Base-by-base conservation (phyloP, 2,888 invertebrate genomes). In the Gryllus longicercus region DNA sequence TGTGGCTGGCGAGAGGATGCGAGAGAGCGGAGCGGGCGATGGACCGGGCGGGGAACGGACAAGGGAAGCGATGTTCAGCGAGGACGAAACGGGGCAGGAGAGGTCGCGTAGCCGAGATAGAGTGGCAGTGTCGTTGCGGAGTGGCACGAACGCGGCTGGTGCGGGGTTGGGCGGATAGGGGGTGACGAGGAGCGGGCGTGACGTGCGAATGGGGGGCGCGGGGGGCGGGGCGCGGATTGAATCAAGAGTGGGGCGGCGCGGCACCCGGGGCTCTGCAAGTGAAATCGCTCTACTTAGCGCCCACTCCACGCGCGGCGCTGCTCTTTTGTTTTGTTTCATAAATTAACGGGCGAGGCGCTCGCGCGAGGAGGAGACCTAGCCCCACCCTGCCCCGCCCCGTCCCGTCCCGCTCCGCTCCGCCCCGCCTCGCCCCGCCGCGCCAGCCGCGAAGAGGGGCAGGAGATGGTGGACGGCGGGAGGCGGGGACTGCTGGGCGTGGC, bases 201-300 rank as follows among this genome's bases (percentile, higher is more conserved):
- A 63, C 16, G n/a, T 63, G 14, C n/a, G 63, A n/a, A 63, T 18
- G 63, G 38, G 38, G n/a, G n/a, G n/a, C n/a, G 38, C 38, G 38
- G 25, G 2, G 25, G 38, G 4, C 5, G 38, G 5, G 38, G 38
- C 8, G 38, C 38, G 38, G 38, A 2, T 38, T 38, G 38, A 38
- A 38, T 38, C 1, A 4, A 5, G 38, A 38, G 63, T 14, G 63
- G 14, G 63, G n/a, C n/a, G 63, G n/a, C 12, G 63, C 63, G 51
- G 3, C 2, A 14, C 63, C 16, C 16, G 63, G 63, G 10, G 63
- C 63, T 63, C 63, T 63, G 63, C 63, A 63, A 63, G 63, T 4
- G 63, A 63, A 63, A 63, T 63, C 63, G 63, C 63, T 63, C 16
- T 63, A 63, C 63, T 63, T 63, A 63, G n/a, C 63, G 63, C 63